A percentile compares a stretch with the other conserved stretches of the same genome.
Conservation (phyloP, 2,113 vertebrate genomes). For the Hydrochoerus hydrochaeris region DNA sequence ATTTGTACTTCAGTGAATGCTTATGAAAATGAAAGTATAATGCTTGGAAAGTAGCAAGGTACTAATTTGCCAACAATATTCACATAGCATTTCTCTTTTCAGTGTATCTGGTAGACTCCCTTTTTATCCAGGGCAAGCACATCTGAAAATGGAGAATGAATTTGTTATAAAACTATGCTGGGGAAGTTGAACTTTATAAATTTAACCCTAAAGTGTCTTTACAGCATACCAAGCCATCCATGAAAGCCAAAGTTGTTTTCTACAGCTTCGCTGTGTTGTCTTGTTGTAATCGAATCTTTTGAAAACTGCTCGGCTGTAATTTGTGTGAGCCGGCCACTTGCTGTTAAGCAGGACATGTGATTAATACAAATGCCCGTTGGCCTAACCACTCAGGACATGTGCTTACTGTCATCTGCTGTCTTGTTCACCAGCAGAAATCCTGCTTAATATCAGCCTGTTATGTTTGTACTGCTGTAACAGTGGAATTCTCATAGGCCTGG, state of each 20-base stretch:
- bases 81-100: neutral
- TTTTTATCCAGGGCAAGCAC: neutral
- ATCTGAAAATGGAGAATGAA: slow-evolving; percentile 25
- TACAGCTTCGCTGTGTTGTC: neutral
- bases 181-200: neutral
- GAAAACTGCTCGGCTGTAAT: neutral
- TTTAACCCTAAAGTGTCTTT: neutral
- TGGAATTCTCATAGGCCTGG: neutral
- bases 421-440: neutral
- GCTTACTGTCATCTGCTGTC: neutral
- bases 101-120: neutral
- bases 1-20: neutral
- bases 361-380: neutral
- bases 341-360: neutral
- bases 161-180: neutral
- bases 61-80: neutral
- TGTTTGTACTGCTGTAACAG: neutral
- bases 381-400: neutral
- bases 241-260: neutral
- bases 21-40: neutral
- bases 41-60: neutral
- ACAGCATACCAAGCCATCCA: neutral
- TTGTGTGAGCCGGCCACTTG: neutral
- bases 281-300: neutral
- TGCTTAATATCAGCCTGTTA: neutral